Evolutionary conservation across 2,797 vertebrate species (phyloP).

Genomic region (Acanthiza pusilla): DNA sequence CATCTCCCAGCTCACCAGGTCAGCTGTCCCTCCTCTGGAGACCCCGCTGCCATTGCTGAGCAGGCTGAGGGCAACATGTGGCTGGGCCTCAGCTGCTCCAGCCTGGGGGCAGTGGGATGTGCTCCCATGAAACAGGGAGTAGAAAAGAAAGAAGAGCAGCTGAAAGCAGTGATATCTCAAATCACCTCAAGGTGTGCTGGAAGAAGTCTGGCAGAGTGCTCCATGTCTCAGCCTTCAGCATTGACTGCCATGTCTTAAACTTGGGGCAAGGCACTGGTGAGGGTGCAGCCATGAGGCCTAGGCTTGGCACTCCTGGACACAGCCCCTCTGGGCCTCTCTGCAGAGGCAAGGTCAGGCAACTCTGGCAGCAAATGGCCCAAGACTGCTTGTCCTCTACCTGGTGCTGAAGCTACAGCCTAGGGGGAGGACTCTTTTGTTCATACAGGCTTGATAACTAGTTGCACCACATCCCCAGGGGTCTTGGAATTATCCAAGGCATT

Average conservation of each 20-base stretch:
- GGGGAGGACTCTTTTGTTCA: neutral
- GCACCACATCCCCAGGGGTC: neutral
- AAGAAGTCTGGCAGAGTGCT: neutral
- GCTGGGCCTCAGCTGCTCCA: neutral
- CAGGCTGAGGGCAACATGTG: neutral
- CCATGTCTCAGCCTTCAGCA: neutral
- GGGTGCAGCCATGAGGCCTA: neutral
- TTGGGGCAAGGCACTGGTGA: neutral
- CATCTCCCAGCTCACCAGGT: neutral
- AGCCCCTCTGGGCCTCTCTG: neutral
- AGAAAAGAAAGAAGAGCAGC: neutral
- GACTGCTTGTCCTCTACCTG: neutral
- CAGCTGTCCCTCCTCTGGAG: neutral
- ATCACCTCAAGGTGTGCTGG: neutral
- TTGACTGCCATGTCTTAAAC: neutral
- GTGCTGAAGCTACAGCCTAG: neutral
- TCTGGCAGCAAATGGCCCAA: neutral
- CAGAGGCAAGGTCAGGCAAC: neutral
- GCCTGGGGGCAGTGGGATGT: accelerated
- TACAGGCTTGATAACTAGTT: neutral
- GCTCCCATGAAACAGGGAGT: neutral
- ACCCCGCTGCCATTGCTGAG: neutral
- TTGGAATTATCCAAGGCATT: neutral
- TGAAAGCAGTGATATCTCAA: neutral
- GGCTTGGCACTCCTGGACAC: neutral